Percentiles rank a stretch among this genome's conserved stretches.
Evolutionary conservation across 2,113 vertebrate genomes (phyloP).

Genomic region (Leucopternis melanops): DNA sequence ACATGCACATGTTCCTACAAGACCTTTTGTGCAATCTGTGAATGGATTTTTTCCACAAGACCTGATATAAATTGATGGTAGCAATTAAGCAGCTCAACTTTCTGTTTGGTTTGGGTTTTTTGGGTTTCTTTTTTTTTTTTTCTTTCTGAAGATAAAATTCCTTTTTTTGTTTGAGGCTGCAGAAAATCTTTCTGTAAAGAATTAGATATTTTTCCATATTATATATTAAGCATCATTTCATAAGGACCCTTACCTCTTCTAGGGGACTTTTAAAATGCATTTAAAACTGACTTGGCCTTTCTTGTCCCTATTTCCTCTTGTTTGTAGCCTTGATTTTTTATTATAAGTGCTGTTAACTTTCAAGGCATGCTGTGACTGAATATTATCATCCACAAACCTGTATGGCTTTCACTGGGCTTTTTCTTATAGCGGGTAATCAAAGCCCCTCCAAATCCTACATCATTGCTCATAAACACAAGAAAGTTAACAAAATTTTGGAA

Average conservation of each 20-base stretch:
- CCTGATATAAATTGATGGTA: neutral
- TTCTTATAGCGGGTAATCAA: neutral
- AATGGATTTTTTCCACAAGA: neutral
- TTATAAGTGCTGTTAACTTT: neutral
- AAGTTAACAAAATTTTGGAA: neutral
- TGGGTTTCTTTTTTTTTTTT: neutral
- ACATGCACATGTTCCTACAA: neutral
- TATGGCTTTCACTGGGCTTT: neutral
- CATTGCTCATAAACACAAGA: neutral
- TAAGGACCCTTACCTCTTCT: neutral
- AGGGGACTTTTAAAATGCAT: neutral
- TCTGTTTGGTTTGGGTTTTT: neutral
- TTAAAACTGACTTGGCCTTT: neutral
- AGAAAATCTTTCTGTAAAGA: neutral
- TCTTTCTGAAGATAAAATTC: neutral
- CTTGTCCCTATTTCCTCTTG: neutral
- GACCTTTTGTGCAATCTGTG: neutral
- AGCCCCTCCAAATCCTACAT: neutral
- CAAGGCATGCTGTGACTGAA: neutral
- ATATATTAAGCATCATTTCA: neutral
- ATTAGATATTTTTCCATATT: neutral
- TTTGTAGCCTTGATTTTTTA: neutral
- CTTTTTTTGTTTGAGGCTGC: neutral
- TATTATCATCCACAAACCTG: neutral
- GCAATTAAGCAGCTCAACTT: neutral